These are phyloP conservation scores for Bruchidius siliquastri DNA, from an alignment of 2,888 invertebrate genomes.

Conservation along the genomic window DNA sequence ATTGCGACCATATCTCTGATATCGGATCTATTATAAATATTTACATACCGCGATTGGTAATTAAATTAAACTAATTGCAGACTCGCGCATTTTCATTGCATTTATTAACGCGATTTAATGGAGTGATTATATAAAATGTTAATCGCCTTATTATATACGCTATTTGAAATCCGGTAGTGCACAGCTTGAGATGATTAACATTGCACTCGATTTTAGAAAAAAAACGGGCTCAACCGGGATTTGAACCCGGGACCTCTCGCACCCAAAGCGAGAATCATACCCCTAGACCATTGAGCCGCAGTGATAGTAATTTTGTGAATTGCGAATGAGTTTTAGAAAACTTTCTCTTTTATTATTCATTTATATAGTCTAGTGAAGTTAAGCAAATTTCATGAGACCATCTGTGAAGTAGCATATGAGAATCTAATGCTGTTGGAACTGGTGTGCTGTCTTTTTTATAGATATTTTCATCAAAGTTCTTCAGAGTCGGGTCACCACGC, in stretches of 20 bases:
- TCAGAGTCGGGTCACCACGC: no score
- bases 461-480: no score
- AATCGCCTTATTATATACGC: not conserved
- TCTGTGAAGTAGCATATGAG: no score
- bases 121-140: conserved; percentile 1
- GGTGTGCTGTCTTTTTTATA: no score
- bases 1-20: not conserved
- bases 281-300: conserved; percentile 50
- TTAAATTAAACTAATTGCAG: not conserved
- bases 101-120: not conserved
- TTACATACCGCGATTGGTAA: not conserved
- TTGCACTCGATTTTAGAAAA: no score
- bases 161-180: not conserved
- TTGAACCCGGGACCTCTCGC: conserved; percentile 51
- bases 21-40: not conserved
- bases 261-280: conserved; percentile 51
- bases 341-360: not conserved
- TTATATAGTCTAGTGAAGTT: no score
- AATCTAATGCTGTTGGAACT: no score
- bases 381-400: no score
- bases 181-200: no score
- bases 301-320: not conserved
- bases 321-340: not conserved
- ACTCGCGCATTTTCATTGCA: not conserved
- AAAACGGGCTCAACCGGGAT: conserved; percentile 46